Evolutionary conservation across 2,113 vertebrate species (phyloP).

Genomic region (Chinchilla lanigera): DNA sequence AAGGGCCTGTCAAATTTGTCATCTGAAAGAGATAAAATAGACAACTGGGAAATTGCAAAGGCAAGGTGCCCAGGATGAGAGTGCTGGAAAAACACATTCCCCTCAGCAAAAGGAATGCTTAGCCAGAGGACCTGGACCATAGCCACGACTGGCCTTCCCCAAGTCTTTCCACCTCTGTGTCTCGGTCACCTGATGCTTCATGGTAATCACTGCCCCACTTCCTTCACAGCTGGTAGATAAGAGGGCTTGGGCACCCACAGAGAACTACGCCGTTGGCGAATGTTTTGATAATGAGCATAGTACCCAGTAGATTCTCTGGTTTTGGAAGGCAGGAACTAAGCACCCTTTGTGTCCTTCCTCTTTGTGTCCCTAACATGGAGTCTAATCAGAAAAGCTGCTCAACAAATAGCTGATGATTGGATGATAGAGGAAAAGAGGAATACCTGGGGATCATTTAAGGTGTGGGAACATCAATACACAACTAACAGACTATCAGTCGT

Average conservation of each 20-base stretch:
- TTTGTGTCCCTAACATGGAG: background rate
- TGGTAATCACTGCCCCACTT: background rate
- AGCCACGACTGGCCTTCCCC: background rate
- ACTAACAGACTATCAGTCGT: too few species aligned
- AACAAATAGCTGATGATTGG: too few species aligned
- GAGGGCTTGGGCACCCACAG: background rate
- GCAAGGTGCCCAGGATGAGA: slow-evolving; percentile 27
- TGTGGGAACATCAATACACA: background rate
- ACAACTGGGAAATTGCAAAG: slow-evolving; percentile 66
- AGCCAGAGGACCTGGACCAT: background rate
- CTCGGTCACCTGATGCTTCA: background rate
- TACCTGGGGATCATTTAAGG: background rate
- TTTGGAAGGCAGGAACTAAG: background rate
- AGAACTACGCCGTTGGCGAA: too few species aligned
- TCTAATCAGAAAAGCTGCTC: background rate
- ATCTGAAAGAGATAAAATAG: slow-evolving; percentile 57
- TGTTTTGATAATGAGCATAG: background rate
- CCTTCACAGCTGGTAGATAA: background rate
- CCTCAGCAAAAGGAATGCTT: background rate
- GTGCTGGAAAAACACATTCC: background rate
- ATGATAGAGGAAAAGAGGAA: background rate
- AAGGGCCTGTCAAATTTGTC: slow-evolving; percentile 32
- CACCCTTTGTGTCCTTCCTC: background rate
- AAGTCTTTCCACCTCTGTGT: background rate
- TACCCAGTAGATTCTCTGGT: background rate